Evolutionary conservation across 2,797 vertebrate genomes (phyloP).

Genomic region (Craterocephalus amniculus): DNA sequence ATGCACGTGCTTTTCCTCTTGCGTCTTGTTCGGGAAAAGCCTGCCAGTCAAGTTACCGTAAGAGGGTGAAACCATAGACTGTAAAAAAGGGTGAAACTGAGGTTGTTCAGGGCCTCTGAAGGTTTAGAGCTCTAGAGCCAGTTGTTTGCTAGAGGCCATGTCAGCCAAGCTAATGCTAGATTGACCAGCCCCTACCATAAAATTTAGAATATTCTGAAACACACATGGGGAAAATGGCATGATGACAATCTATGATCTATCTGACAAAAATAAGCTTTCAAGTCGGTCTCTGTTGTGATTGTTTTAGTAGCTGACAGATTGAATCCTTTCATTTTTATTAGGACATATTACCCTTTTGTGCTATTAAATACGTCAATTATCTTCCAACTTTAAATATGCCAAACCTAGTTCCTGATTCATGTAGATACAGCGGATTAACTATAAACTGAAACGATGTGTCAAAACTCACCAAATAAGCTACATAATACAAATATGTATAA

Average conservation of each 20-base stretch:
- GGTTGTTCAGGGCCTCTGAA: not conserved
- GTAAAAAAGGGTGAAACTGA: conserved; percentile 1
- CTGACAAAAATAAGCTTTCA: not conserved
- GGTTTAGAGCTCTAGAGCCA: conserved; percentile 1
- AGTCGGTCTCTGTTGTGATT: too few relatives aligned
- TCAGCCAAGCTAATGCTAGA: not conserved
- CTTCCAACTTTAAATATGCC: not conserved
- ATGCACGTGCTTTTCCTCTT: not conserved
- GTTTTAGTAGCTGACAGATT: not conserved
- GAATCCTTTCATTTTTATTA: not conserved
- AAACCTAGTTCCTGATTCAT: not conserved
- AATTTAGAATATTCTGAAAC: not conserved
- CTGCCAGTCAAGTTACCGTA: not conserved
- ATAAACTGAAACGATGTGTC: not conserved
- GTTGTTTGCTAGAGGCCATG: not conserved
- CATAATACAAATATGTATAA: conserved; percentile 8
- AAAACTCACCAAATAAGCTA: not conserved
- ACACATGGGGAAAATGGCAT: not conserved
- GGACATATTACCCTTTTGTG: not conserved
- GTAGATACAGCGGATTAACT: conserved; percentile 9
- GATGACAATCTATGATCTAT: not conserved
- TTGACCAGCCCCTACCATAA: too few relatives aligned
- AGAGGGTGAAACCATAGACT: conserved; percentile 1
- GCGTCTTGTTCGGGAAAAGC: not conserved
- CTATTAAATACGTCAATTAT: not conserved